Evolutionary conservation across 2,888 invertebrate species (phyloP).

Genomic region (Lasioglossum villosulum): DNA sequence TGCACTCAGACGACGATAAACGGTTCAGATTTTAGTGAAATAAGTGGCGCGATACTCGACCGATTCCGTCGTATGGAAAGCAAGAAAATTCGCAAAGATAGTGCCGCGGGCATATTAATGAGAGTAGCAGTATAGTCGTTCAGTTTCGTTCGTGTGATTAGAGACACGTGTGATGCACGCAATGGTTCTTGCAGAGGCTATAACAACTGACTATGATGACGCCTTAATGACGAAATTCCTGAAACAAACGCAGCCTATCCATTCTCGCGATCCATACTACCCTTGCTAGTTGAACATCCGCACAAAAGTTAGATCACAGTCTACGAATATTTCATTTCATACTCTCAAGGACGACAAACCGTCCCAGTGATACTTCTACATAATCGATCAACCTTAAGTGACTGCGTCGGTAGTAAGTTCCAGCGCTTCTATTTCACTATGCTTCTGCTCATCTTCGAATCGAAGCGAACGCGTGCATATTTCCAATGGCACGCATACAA

Average conservation of each 20-base stretch:
- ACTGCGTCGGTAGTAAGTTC: conserved; percentile 22
- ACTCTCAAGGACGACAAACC: conserved; percentile 69
- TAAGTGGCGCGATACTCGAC: not conserved
- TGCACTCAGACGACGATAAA: too few species aligned
- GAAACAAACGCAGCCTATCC: conserved; percentile 15
- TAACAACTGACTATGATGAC: conserved; percentile 34
- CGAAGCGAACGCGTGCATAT: not conserved
- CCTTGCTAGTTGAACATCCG: conserved; percentile 56
- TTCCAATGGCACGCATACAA: not conserved
- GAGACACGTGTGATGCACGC: conserved; percentile 32
- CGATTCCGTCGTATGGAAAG: not conserved
- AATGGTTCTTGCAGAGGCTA: conserved; percentile 36
- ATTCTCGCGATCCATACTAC: conserved; percentile 28
- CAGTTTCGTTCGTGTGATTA: conserved; percentile 9
- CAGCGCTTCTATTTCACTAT: conserved; percentile 22
- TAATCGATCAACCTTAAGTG: conserved; percentile 68
- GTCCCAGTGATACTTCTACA: conserved; percentile 65
- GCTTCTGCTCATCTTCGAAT: conserved; percentile 18
- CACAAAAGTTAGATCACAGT: conserved; percentile 56
- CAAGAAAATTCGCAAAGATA: not conserved
- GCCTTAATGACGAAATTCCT: conserved; percentile 41
- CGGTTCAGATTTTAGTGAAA: too few species aligned
- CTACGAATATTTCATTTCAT: conserved; percentile 75
- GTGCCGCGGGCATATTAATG: not conserved
- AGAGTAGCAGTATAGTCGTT: not conserved